Percentiles rank a stretch among this genome's conserved stretches.
These are phyloP conservation scores for Pituophis catenifer DNA, from an alignment of 2,113 vertebrate genomes.

Conservation along the genomic window DNA sequence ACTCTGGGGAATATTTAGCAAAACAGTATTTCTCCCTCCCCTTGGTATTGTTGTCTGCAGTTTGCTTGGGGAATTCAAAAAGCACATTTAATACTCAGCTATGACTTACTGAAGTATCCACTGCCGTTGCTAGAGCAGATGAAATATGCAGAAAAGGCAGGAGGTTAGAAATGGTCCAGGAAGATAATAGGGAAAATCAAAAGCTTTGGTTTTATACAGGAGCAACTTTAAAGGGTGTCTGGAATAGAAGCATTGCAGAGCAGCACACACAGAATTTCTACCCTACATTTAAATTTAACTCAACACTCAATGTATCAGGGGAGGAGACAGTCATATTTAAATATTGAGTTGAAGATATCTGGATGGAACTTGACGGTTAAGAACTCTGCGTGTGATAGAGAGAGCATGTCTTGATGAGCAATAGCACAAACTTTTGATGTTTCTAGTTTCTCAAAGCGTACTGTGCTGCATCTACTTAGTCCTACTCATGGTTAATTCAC, in stretches of 20 bases:
- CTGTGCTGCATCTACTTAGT: neutral
- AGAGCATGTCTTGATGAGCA: neutral
- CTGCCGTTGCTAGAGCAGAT: neutral
- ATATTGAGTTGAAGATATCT: neutral
- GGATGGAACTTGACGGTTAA: neutral
- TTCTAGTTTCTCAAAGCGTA: neutral
- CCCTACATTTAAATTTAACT: neutral
- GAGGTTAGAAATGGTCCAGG: neutral
- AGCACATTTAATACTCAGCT: neutral
- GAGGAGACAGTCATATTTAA: neutral
- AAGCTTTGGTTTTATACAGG: neutral
- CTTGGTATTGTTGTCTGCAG: neutral
- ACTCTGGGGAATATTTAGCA: neutral
- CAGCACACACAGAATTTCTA: neutral
- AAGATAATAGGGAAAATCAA: neutral
- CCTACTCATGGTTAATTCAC: neutral
- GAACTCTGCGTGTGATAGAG: neutral
- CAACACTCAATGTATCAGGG: neutral
- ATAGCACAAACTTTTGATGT: neutral
- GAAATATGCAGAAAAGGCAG: neutral
- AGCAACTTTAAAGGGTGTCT: slow-evolving; percentile 23
- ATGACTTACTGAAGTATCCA: neutral
- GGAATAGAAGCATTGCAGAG: neutral
- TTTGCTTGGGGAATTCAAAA: neutral
- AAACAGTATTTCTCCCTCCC: neutral